These are phyloP conservation scores for Willisornis vidua DNA, from an alignment of 2,113 vertebrate species.

Conservation along the genomic window DNA sequence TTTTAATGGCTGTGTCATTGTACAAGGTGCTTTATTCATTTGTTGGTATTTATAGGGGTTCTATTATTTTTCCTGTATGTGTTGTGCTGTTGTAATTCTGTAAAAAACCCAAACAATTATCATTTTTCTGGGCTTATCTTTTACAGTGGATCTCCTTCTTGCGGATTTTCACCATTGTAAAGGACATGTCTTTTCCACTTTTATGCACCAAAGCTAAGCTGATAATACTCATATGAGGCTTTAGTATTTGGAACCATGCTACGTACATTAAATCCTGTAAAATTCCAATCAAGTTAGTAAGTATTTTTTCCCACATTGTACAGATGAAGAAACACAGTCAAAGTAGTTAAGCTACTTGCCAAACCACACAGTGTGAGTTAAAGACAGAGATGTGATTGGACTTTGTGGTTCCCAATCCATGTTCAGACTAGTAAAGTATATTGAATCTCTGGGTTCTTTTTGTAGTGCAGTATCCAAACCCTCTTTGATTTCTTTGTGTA, in stretches of 20 bases:
- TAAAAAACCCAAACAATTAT: not conserved
- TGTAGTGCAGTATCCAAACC: not conserved
- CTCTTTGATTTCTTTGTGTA: not conserved
- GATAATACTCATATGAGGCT: not conserved
- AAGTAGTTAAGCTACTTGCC: conserved; percentile 58
- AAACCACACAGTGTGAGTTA: conserved; percentile 49
- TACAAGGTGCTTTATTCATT: not conserved
- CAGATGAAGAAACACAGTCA: conserved; percentile 26
- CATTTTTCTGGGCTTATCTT: conserved; percentile 15
- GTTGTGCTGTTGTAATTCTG: not conserved
- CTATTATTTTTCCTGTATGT: not conserved
- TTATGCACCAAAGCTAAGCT: not conserved
- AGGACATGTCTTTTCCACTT: not conserved
- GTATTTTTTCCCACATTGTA: conserved; percentile 53
- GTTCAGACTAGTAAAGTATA: conserved; percentile 37
- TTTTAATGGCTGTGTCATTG: not conserved
- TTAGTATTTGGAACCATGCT: conserved; percentile 24
- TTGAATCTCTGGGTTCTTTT: conserved; percentile 29
- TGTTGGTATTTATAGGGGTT: not conserved
- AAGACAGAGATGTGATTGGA: conserved; percentile 34
- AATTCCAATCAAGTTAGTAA: conserved; percentile 38
- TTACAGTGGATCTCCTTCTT: not conserved
- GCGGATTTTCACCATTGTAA: not conserved
- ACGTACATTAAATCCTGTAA: conserved; percentile 14
- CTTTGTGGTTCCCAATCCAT: conserved; percentile 11